Evolutionary conservation across 1,140 invertebrate genomes (phyloP), one percentile per base, ranked within the genome.

Genomic region (Brachionus rubens): DNA sequence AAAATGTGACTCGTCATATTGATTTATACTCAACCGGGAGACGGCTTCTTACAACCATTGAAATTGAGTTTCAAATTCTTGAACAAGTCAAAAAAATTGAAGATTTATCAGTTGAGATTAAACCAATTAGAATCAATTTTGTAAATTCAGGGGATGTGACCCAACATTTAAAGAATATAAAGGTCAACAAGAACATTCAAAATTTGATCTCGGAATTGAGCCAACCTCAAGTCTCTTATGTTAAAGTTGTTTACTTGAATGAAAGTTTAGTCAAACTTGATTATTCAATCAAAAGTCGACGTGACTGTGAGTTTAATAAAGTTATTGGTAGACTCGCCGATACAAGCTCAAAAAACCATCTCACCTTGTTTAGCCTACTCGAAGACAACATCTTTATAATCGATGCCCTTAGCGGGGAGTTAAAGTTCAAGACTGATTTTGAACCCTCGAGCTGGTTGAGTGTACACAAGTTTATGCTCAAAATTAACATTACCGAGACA

Each of bases 351-450:
- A 59, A 16, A 3, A 30, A 41, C 21, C 1, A 4, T 14, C 16
- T 40, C 2, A 16, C 28, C 16, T 33, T 40, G 33, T 59, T 36
- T 12, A 36, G 36, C 19, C 16, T 59, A 21, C 12, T n/a, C 36
- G 54, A 59, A 14, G 6, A 26, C 26, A 21, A 26, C 9, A 1
- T 52, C 9, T 59, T 59, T 59, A 36, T 19, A 14, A 59, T 59
- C 36, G 54, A 59, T 19, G 2, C n/a, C 9, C 28, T 59, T 12
- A 59, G 28, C n/a, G 54, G 54, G 3, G 54, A 36, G 26, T 16
- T 59, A n/a, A 59, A 59, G 9, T 59, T 59, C 7, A 59, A 59
- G 9, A 19, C 30, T 6, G 33, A 59, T 59, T 59, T 59, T 59
- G n/a, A 33, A 7, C 54, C 54, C 3, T 12, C 33, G 6, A n/a